Evolutionary conservation across 37 sponge, comb jelly and placozoan species (phyloP).

Genomic region (Cliona cf. orientalis): DNA sequence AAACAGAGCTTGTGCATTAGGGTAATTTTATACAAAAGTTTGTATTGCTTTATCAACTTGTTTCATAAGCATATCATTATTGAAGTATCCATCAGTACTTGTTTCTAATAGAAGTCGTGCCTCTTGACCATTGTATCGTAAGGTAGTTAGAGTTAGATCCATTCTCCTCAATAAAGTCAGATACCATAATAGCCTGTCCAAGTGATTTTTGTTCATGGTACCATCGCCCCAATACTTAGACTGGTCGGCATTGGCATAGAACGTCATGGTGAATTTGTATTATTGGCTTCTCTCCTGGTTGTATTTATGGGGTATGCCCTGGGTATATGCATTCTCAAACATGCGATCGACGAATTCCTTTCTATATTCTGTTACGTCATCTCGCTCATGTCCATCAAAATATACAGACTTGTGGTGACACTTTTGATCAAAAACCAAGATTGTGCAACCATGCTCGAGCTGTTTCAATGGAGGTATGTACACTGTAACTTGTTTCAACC

Average conservation of each 20-base stretch:
- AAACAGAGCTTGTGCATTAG: constrained; percentile 22
- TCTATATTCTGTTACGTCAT: constrained; percentile 41
- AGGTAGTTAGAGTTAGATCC: constrained; percentile 16
- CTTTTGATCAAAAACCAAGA: constrained; percentile 26
- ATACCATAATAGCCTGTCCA: constrained; percentile 55
- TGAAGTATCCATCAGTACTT: constrained; percentile 48
- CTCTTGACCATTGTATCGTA: constrained; percentile 14
- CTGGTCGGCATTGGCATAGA: constrained; percentile 55
- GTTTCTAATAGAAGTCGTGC: neutral
- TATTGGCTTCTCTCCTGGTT: constrained; percentile 16
- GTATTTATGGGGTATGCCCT: neutral
- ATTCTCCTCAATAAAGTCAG: constrained; percentile 51
- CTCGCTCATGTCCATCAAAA: constrained; percentile 63
- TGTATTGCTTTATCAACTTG: constrained; percentile 44
- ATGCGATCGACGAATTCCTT: constrained; percentile 13
- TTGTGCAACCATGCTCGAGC: constrained; percentile 22
- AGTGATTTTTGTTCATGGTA: constrained; percentile 24
- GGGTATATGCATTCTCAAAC: neutral
- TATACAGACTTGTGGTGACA: constrained; percentile 39
- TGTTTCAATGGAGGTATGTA: constrained; percentile 13
- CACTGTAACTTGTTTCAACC: neutral
- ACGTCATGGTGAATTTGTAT: constrained; percentile 57
- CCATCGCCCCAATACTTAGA: constrained; percentile 35
- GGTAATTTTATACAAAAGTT: constrained; percentile 45
- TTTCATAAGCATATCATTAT: constrained; percentile 26